phyloP scores from a whole-genome alignment of 2,797 vertebrate genomes.

The Neoniphon sammara region DNA sequence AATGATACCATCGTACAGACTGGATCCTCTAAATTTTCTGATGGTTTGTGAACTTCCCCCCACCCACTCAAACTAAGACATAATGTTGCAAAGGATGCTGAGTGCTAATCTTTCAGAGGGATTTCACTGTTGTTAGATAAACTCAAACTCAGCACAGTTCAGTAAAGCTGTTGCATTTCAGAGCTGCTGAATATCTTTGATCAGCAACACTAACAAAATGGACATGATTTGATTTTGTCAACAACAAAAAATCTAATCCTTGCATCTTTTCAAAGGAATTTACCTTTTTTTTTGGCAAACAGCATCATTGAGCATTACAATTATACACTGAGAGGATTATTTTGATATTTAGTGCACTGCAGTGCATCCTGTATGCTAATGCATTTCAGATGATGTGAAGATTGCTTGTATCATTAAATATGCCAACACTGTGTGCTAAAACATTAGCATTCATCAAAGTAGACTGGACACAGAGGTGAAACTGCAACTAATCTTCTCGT shows the following conservation, averaged over 20 bases:
- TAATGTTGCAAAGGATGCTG: too few relatives aligned
- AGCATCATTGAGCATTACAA: constrained; percentile 24
- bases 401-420: neutral
- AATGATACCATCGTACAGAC: too few relatives aligned
- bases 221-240: neutral
- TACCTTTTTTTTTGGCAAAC: constrained; percentile 9
- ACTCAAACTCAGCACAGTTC: too few relatives aligned
- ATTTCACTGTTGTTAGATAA: too few relatives aligned
- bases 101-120: too few relatives aligned
- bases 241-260: too few relatives aligned
- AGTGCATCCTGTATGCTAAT: constrained; percentile 37
- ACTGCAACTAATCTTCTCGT: constrained; percentile 10
- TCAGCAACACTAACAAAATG: neutral
- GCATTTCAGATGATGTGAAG: constrained; percentile 34
- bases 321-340: constrained; percentile 33
- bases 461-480: constrained; percentile 18
- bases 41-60: too few relatives aligned
- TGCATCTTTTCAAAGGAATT: too few relatives aligned
- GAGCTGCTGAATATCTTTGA: too few relatives aligned
- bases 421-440: constrained; percentile 25
- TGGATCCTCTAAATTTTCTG: too few relatives aligned
- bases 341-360: constrained; percentile 41
- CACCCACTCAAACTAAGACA: too few relatives aligned
- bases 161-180: too few relatives aligned
- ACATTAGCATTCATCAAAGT: constrained; percentile 11